phyloP scores from a whole-genome alignment of 1,140 invertebrate genomes.

The Listronotus bonariensis region DNA sequence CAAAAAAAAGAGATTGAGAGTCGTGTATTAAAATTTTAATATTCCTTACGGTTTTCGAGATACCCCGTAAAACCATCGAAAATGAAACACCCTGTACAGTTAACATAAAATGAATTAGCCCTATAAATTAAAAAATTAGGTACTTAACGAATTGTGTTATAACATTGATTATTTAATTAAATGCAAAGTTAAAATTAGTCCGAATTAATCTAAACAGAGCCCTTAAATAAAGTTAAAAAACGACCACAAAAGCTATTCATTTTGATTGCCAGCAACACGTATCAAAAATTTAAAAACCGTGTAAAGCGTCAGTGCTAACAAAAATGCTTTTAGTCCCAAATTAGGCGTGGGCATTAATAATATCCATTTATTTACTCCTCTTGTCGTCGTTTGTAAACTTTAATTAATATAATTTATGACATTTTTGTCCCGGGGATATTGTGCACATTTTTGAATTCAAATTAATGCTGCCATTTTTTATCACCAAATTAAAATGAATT shows the following conservation, averaged over 20 bases:
- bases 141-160: no score
- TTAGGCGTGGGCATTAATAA: constrained; percentile 31
- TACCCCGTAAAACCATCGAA: no score
- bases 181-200: no score
- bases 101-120: no score
- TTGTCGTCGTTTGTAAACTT: constrained; percentile 31
- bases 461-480: constrained; percentile 39
- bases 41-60: no score
- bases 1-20: no score
- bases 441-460: constrained; percentile 32
- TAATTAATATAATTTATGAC: constrained; percentile 44
- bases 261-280: constrained; percentile 30
- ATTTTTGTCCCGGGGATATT: constrained; percentile 23
- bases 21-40: no score
- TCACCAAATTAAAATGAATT: constrained; percentile 39
- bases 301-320: constrained; percentile 33
- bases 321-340: constrained; percentile 37
- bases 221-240: constrained; percentile 5
- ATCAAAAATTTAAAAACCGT: constrained; percentile 36
- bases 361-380: constrained; percentile 30
- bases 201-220: no score
- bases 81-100: no score
- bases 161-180: no score
- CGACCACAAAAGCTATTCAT: constrained; percentile 20
- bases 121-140: no score